phyloP scores from a whole-genome alignment of 2,797 vertebrate genomes.

The Hapalemur alaotrensis region DNA sequence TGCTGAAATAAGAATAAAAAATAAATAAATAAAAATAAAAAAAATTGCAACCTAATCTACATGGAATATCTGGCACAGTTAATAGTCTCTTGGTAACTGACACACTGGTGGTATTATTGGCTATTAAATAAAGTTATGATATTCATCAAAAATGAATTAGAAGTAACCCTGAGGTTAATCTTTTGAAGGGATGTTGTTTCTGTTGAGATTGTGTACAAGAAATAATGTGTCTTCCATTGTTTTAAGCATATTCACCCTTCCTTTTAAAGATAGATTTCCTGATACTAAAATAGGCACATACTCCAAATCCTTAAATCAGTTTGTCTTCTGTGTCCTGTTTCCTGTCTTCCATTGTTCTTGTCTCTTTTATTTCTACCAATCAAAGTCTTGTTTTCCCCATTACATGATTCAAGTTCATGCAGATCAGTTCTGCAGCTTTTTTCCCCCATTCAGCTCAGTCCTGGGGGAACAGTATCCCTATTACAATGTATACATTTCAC shows the following conservation, averaged over 20 bases:
- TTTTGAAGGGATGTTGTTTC: conserved; percentile 56
- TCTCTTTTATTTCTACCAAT: conserved; percentile 37
- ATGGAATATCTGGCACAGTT: background rate
- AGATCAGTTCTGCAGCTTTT: conserved; percentile 68
- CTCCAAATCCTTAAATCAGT: conserved; percentile 63
- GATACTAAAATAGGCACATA: conserved; percentile 71
- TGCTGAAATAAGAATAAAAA: too few species aligned
- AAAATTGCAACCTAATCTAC: background rate
- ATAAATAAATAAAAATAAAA: too few species aligned
- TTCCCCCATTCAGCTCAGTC: background rate
- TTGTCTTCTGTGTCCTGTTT: conserved; percentile 80
- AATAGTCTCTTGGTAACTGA: conserved; percentile 4
- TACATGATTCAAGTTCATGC: conserved; percentile 59
- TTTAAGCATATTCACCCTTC: conserved; percentile 74
- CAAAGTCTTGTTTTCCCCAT: conserved; percentile 59
- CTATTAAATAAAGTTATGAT: conserved; percentile 53
- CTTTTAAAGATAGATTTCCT: conserved; percentile 75
- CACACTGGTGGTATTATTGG: background rate
- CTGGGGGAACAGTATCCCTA: conserved; percentile 34
- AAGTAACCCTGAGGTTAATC: conserved; percentile 38
- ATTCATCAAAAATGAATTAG: conserved; percentile 29
- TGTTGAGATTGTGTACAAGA: conserved; percentile 23
- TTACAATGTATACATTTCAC: conserved; percentile 70
- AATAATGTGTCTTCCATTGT: conserved; percentile 55
- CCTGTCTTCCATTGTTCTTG: conserved; percentile 75